These are phyloP conservation scores for Halcyon chelicuti DNA, from an alignment of 2,797 vertebrate species.

Conservation along the genomic window DNA sequence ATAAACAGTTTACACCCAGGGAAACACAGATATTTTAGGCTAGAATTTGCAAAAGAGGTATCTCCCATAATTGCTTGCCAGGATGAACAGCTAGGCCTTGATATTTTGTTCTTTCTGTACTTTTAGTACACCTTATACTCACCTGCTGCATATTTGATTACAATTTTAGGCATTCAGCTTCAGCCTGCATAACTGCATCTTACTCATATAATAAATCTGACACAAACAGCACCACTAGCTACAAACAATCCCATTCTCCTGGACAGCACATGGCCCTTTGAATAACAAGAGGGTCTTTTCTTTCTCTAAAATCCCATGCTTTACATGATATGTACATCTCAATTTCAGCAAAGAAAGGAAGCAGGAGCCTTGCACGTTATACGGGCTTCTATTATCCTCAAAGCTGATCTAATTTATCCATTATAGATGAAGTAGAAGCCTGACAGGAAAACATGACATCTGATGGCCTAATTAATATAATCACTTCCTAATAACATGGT, in stretches of 20 bases:
- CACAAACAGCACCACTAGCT: neutral
- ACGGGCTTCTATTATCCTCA: neutral
- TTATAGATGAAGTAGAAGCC: neutral
- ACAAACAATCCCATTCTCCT: neutral
- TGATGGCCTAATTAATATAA: constrained; percentile 34
- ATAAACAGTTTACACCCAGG: neutral
- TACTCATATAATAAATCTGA: neutral
- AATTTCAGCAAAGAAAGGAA: neutral
- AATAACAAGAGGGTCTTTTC: neutral
- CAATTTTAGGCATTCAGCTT: neutral
- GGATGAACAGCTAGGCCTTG: neutral
- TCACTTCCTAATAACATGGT: neutral
- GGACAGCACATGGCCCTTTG: neutral
- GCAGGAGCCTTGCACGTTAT: neutral
- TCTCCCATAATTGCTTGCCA: neutral
- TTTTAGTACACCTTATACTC: neutral
- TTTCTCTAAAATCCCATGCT: neutral
- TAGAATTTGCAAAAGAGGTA: neutral
- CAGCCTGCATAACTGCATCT: neutral
- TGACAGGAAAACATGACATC: neutral
- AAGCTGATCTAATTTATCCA: constrained; percentile 20
- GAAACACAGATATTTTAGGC: neutral
- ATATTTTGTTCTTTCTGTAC: neutral
- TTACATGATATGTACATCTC: neutral
- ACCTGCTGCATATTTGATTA: neutral